phyloP scores from a whole-genome alignment of 2,113 vertebrate genomes.

The Corydoras sp. region DNA sequence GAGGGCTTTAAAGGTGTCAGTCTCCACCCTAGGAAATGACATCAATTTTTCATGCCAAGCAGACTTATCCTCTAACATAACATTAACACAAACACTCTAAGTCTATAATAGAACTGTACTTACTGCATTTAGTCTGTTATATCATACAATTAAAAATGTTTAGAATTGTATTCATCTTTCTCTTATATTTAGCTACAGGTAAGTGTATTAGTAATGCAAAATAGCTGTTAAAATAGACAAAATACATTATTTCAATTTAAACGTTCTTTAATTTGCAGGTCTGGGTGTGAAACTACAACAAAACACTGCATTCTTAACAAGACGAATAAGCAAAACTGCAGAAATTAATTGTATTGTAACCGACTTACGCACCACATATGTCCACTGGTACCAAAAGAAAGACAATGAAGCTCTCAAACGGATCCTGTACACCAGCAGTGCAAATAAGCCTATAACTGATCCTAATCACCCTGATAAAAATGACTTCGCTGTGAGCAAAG shows the following conservation, averaged over 20 bases:
- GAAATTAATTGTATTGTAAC: neutral
- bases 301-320: neutral
- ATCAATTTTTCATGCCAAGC: slow-evolving; percentile 4
- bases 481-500: slow-evolving; percentile 15
- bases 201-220: neutral
- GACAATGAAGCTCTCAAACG: slow-evolving; percentile 11
- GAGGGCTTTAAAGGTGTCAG: neutral
- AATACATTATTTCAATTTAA: neutral
- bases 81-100: neutral
- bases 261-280: neutral
- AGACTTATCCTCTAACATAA: neutral
- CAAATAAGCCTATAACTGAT: neutral
- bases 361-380: neutral
- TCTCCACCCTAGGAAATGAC: slow-evolving; percentile 24
- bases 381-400: slow-evolving; percentile 47
- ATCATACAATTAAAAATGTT: slow-evolving; percentile 13
- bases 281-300: slow-evolving; percentile 5
- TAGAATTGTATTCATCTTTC: neutral
- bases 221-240: too few species aligned
- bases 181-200: slow-evolving; percentile 15
- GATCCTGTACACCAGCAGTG: slow-evolving; percentile 6
- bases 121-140: neutral
- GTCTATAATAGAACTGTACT: neutral
- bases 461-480: slow-evolving; percentile 8
- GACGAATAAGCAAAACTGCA: neutral